Conservation (phyloP, 2,797 vertebrate genomes). For the Sciaenops ocellatus region DNA sequence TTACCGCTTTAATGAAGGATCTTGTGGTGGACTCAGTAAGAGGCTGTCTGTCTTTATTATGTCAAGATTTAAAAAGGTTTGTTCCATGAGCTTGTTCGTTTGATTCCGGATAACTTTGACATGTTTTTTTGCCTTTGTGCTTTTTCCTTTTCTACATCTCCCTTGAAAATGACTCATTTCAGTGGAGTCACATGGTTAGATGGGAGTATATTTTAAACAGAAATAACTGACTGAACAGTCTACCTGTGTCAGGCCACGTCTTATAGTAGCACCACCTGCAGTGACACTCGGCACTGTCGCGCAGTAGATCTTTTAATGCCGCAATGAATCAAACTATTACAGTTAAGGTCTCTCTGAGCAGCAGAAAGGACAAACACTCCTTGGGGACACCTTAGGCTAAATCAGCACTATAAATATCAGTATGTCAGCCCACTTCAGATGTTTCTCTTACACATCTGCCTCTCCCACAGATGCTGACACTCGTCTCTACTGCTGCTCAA, state of each 20-base stretch:
- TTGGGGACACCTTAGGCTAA: constrained; percentile 69
- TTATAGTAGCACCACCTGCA: constrained; percentile 35
- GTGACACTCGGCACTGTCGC: constrained; percentile 30
- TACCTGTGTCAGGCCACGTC: constrained; percentile 13
- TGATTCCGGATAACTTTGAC: constrained; percentile 9
- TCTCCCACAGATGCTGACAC: constrained; percentile 18
- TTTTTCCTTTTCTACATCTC: background rate
- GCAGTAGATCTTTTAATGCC: constrained; percentile 52
- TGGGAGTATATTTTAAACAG: background rate
- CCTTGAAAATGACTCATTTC: background rate
- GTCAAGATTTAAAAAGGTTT: constrained; percentile 30
- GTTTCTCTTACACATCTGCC: constrained; percentile 30
- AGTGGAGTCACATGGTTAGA: background rate
- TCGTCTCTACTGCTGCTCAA: background rate
- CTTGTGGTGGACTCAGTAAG: constrained; percentile 33
- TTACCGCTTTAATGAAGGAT: constrained; percentile 50
- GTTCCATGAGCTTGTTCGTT: constrained; percentile 1
- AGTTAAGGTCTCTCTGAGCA: constrained; percentile 66
- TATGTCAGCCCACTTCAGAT: constrained; percentile 39
- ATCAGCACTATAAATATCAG: constrained; percentile 78
- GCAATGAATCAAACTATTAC: constrained; percentile 76
- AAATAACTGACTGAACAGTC: background rate
- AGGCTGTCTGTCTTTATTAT: constrained; percentile 26
- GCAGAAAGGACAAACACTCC: constrained; percentile 79
- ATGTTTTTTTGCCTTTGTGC: constrained; percentile 1